Base-by-base conservation (phyloP, 1,140 invertebrate genomes). In the Drosophila varians region DNA sequence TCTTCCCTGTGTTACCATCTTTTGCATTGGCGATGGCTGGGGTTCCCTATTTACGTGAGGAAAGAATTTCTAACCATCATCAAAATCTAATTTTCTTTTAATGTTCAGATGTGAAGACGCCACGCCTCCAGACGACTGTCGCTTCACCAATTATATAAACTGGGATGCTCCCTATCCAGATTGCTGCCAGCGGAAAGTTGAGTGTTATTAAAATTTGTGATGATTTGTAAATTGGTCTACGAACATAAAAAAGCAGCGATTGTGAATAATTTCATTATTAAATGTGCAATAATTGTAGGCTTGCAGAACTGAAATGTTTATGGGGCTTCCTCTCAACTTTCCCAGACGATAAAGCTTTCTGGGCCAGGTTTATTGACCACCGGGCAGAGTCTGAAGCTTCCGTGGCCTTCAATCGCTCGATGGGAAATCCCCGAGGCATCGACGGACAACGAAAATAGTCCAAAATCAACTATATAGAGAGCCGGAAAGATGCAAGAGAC, bases 401-500 rank as follows among this genome's bases (percentile, higher is more conserved):
- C 36, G 11, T 53, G 55, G 28, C 55, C 54, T 72, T 72, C 65
- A 54, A 42, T 19, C n/a, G 51, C 42, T 42, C 19, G 21, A 52
- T 47, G 40, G 26, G 8, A 9, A 55, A 18, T 49, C 55, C 71
- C 71, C 42, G 19, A 28, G 71, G 61, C 47, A n/a, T n/a, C 21
- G 21, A 71, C 28, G 38, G 72, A n/a, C 25, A 47, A 42, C 26
- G 43, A 23, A 53, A 23, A 48, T 62, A 49, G 40, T 45, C 56
- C 40, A 64, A 75, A 54, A 64, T 61, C 62, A 76, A 69, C 57
- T 60, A 56, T 25, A 60, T 12, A 28, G 21, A 11, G 25, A 34
- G 42, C 69, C 60, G 75, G 75, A 79, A 74, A 84, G 75, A 78
- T 75, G n/a, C n/a, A 71, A 74, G 21, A 40, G 25, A 46, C 11